Base-by-base conservation (phyloP, 2,113 vertebrate species). In the Trematocara zebra region DNA sequence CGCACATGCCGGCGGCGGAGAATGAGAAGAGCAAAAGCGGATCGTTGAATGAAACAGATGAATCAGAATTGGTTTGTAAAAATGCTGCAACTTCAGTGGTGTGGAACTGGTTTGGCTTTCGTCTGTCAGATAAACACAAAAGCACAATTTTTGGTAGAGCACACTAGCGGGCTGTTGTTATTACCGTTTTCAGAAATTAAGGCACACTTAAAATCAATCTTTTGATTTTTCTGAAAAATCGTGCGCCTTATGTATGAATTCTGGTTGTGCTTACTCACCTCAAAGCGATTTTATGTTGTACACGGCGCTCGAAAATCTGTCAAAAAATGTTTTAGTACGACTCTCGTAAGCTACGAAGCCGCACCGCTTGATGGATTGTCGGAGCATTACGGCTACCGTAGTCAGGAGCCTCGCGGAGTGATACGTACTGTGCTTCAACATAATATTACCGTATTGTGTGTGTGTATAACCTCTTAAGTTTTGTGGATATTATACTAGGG, bases 321-420 rank as follows among this genome's bases (percentile, higher is more conserved):
- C n/a, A 23, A 53, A 23, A 53, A 53, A 53, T 53, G n/a, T 53
- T 53, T 53, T 23, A 53, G n/a, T 53, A 11, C 2, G 10, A 53
- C 52, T 53, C n/a, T 53, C 1, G 3, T 53, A 53, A 53, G 52
- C 52, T 53, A 11, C n/a, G 10, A 53, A 53, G 10, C 52, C 5
- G 5, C 52, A 53, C 10, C 1, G n/a, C n/a, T 53, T 11, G 51
- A 53, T 20, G 51, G 51, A 6, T 11, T 20, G 51, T 20, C 1
- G 51, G n/a, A 53, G 51, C 10, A 53, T 20, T 53, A 20, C n/a
- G n/a, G 51, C 51, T 53, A 53, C 10, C 5, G 10, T 1, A 53
- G n/a, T 3, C n/a, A 23, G 52, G 5, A 54, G 6, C 20, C 52
- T 23, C 1, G 20, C 0, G 0, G 52, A 54, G 52, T 54, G 20